phyloP scores from a whole-genome alignment of 2,797 vertebrate genomes.

The Poecilia wingei region DNA sequence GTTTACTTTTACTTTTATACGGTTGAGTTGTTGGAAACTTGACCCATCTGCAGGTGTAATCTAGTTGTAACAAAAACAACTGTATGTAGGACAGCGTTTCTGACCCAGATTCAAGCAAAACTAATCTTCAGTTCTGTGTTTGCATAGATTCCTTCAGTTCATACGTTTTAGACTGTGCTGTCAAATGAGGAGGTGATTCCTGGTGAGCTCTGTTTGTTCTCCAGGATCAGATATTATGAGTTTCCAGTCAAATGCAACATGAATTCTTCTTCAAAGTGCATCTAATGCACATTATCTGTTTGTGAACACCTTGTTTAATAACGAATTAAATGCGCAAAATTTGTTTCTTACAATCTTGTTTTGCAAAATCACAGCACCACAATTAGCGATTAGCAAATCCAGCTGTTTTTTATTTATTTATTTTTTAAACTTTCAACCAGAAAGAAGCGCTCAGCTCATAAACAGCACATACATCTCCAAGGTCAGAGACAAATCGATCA shows the following conservation, averaged over 20 bases:
- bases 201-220: not conserved
- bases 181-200: not conserved
- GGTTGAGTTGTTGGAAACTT: conserved; percentile 15
- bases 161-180: not conserved
- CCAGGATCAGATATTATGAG: not conserved
- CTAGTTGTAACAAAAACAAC: conserved; percentile 30
- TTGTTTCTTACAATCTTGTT: not conserved
- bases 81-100: conserved; percentile 36
- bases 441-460: not conserved
- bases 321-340: not conserved
- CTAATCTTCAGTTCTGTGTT: conserved; percentile 22
- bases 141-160: conserved; percentile 10
- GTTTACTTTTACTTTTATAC: conserved; percentile 20
- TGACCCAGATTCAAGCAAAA: conserved; percentile 46
- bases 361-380: not conserved
- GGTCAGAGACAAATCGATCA: not conserved
- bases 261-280: not conserved
- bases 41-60: conserved; percentile 15
- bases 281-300: not conserved
- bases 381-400: not conserved
- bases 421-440: not conserved
- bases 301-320: not conserved
- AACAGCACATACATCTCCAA: not conserved
- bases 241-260: not conserved
- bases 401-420: not conserved